Evolutionary conservation across 1,140 invertebrate genomes (phyloP).

Genomic region (Drosophila lini): DNA sequence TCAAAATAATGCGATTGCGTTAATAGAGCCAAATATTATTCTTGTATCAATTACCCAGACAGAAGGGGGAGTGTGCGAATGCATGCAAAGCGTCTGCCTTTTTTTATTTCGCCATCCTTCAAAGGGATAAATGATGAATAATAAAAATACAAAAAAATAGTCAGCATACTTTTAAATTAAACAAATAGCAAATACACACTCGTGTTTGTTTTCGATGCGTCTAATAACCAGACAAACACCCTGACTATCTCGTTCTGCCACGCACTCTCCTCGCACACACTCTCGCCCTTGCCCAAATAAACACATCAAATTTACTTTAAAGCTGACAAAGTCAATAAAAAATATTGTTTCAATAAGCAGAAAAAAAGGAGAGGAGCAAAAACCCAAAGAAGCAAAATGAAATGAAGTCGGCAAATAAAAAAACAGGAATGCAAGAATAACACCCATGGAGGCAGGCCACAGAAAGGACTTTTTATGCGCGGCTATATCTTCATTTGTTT

Average conservation of each 20-base stretch:
- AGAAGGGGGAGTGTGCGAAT: neutral
- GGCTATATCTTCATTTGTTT: slow-evolving; percentile 16
- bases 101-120: slow-evolving; percentile 16
- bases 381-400: slow-evolving; percentile 44
- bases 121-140: slow-evolving; percentile 24
- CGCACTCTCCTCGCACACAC: slow-evolving; percentile 7
- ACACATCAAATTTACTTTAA: slow-evolving; percentile 82
- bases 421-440: slow-evolving; percentile 48
- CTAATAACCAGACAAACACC: slow-evolving; percentile 51
- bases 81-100: neutral
- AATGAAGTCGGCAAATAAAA: slow-evolving; percentile 64
- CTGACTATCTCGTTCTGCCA: slow-evolving; percentile 14
- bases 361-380: slow-evolving; percentile 56
- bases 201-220: slow-evolving; percentile 39
- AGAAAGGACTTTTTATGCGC: slow-evolving; percentile 38
- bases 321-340: slow-evolving; percentile 83
- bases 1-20: slow-evolving; percentile 83
- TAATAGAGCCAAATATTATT: slow-evolving; percentile 83
- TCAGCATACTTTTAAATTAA: slow-evolving; percentile 71
- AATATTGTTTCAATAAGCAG: slow-evolving; percentile 83
- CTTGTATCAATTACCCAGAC: slow-evolving; percentile 77
- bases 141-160: slow-evolving; percentile 60
- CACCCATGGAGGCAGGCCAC: slow-evolving; percentile 29
- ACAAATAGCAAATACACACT: slow-evolving; percentile 45
- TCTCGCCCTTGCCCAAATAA: slow-evolving; percentile 70